A percentile compares a stretch with the other conserved stretches of the same genome.
Conservation (phyloP, 2,113 vertebrate species). For the Lasiurus cinereus region DNA sequence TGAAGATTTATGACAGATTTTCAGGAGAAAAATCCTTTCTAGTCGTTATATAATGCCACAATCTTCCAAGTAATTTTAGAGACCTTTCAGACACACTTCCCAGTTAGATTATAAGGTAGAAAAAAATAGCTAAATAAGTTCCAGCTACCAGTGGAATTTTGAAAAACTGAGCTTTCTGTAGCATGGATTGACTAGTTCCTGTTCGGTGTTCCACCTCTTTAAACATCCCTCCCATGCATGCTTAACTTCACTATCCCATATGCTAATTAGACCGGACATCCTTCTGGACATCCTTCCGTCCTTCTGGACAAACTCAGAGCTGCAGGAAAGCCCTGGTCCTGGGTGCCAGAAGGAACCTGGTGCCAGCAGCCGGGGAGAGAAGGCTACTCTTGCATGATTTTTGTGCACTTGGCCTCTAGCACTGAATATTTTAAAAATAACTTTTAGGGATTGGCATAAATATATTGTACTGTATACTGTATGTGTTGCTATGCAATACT, state of each 20-base stretch:
- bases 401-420: background rate
- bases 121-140: background rate
- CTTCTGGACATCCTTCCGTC: too few relatives aligned
- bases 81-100: slow-evolving; percentile 10
- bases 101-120: background rate
- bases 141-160: background rate
- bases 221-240: background rate
- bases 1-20: slow-evolving; percentile 53
- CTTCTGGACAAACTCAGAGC: too few relatives aligned
- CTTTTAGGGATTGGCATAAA: background rate
- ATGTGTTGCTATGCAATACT: background rate
- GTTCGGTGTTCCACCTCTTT: background rate
- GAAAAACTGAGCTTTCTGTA: background rate
- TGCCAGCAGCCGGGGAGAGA: too few relatives aligned
- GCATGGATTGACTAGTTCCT: background rate
- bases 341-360: too few relatives aligned
- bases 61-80: slow-evolving; percentile 49
- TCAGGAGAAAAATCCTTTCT: slow-evolving; percentile 50
- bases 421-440: slow-evolving; percentile 3
- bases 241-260: background rate
- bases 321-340: too few relatives aligned
- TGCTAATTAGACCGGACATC: too few relatives aligned
- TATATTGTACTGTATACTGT: background rate
- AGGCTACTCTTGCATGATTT: too few relatives aligned
- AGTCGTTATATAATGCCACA: background rate